These are phyloP conservation scores for Pempheris klunzingeri DNA, from an alignment of 2,797 vertebrate genomes.

Conservation along the genomic window DNA sequence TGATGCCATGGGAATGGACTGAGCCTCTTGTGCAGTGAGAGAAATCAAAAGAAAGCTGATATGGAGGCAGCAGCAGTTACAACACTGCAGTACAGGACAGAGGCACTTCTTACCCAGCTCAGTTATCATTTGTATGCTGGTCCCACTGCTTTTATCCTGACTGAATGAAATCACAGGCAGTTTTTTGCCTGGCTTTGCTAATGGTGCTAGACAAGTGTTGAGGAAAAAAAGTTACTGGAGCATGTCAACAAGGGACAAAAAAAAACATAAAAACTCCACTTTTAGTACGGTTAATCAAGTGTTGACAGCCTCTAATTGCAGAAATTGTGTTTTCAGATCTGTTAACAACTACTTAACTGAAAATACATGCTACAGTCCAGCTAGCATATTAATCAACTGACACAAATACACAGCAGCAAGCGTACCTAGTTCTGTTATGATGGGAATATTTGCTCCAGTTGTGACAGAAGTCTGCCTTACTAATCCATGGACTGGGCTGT, in stretches of 20 bases:
- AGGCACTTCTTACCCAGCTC: constrained; percentile 94
- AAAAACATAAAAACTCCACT: constrained; percentile 39
- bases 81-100: constrained; percentile 74
- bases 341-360: constrained; percentile 35
- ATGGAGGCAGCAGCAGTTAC: constrained; percentile 80
- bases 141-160: constrained; percentile 99
- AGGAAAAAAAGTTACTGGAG: constrained; percentile 89
- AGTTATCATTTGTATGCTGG: constrained; percentile 99
- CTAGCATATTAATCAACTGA: constrained; percentile 33
- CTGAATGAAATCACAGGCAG: constrained; percentile 98
- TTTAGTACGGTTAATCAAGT: constrained; percentile 55
- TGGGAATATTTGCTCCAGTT: constrained; percentile 96
- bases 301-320: constrained; percentile 45
- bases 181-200: constrained; percentile 98
- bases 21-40: constrained; percentile 85
- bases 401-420: constrained; percentile 20
- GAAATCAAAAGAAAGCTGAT: constrained; percentile 90
- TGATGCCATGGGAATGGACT: constrained; percentile 91
- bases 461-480: constrained; percentile 93
- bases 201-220: constrained; percentile 84
- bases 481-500: constrained; percentile 95
- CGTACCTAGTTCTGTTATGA: constrained; percentile 97
- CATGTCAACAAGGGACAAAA: constrained; percentile 84
- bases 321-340: constrained; percentile 41
- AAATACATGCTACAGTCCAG: constrained; percentile 26